Conservation (phyloP, 2,113 vertebrate genomes). For the Sturnus vulgaris region DNA sequence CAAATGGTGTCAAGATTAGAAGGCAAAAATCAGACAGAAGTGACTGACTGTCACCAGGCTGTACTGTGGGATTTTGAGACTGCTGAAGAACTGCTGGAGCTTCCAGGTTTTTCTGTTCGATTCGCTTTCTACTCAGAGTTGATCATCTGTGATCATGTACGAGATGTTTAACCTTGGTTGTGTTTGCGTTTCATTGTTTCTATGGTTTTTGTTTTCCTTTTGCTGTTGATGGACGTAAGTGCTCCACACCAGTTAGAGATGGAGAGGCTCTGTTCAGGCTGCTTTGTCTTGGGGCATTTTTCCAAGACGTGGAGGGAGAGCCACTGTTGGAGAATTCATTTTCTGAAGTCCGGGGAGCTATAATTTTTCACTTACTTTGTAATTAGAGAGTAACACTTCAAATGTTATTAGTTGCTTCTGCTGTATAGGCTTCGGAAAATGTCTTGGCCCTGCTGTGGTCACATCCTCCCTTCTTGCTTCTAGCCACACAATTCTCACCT, state of each 20-base stretch:
- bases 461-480: neutral
- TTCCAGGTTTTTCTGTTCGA: neutral
- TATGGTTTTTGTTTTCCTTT: neutral
- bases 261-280: neutral
- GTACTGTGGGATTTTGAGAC: neutral
- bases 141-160: conserved; percentile 10
- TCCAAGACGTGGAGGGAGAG: neutral
- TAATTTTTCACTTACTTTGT: neutral
- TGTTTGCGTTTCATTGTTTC: conserved; percentile 33
- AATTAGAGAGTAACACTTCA: neutral
- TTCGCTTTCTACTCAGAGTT: conserved; percentile 1
- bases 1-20: neutral
- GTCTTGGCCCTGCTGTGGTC: neutral
- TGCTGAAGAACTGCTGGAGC: neutral
- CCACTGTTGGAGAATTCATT: neutral
- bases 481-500: neutral
- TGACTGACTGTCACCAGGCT: neutral
- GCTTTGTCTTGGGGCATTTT: neutral
- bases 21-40: neutral
- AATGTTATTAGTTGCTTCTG: neutral
- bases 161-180: neutral
- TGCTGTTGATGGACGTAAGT: neutral
- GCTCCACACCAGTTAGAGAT: neutral
- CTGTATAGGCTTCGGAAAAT: neutral
- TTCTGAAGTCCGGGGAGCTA: neutral